These are phyloP conservation scores for Vireo altiloquus DNA, from an alignment of 2,113 vertebrate species.

Conservation along the genomic window DNA sequence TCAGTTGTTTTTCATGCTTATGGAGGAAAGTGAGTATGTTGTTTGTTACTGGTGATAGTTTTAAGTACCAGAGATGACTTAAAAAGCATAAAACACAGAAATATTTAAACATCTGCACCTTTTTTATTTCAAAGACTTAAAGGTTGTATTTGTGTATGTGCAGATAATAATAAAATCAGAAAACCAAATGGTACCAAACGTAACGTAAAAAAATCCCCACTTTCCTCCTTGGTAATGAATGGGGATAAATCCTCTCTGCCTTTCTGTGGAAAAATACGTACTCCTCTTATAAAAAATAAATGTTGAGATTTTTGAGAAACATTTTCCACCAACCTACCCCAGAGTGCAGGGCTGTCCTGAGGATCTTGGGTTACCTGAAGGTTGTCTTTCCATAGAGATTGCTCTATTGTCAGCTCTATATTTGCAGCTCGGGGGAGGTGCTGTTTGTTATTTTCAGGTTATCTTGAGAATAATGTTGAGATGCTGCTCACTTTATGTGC, in stretches of 20 bases:
- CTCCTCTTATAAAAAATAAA: background rate
- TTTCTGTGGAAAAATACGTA: background rate
- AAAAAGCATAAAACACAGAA: background rate
- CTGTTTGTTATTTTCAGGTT: background rate
- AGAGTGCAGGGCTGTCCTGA: background rate
- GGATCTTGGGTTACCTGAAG: background rate
- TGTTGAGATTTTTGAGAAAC: background rate
- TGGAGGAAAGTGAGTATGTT: conserved; percentile 84
- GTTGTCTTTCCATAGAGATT: background rate
- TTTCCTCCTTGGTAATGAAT: background rate
- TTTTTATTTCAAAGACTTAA: background rate
- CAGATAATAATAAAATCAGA: background rate
- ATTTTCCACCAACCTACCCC: background rate
- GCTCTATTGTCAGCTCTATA: background rate
- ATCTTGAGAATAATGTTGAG: background rate
- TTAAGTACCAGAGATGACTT: background rate
- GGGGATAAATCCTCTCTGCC: background rate
- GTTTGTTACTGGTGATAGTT: background rate
- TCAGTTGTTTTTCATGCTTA: conserved; percentile 95
- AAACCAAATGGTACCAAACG: background rate
- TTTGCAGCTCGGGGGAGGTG: background rate
- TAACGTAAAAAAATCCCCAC: background rate
- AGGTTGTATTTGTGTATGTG: background rate
- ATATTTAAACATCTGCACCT: background rate
- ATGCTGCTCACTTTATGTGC: background rate